phyloP scores from a whole-genome alignment of 2,113 vertebrate genomes.

The Callopanchax toddi region DNA sequence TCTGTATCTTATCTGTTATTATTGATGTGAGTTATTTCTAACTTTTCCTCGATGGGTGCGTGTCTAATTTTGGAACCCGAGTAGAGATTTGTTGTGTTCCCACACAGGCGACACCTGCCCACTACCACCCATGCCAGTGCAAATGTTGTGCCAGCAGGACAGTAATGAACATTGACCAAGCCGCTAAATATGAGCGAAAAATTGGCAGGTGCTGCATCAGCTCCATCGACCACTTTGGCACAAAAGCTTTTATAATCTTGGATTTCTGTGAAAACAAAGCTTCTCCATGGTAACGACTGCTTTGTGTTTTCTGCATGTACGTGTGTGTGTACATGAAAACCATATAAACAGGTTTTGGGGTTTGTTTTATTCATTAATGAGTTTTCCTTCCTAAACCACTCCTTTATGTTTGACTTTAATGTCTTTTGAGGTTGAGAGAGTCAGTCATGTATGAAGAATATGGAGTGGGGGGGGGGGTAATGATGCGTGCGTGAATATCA shows the following conservation, averaged over 20 bases:
- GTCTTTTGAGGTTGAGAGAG: constrained; percentile 4
- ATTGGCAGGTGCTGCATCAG: constrained; percentile 39
- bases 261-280: constrained; percentile 13
- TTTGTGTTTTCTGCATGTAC: not conserved
- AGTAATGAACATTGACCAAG: constrained; percentile 48
- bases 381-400: not conserved
- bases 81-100: constrained; percentile 20
- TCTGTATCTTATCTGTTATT: not conserved
- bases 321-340: not conserved
- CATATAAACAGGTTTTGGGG: not conserved
- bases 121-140: constrained; percentile 34
- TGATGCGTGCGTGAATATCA: constrained; percentile 19
- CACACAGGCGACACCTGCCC: constrained; percentile 35
- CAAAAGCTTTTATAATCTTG: constrained; percentile 22
- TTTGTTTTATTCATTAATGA: constrained; percentile 6
- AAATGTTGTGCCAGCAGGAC: constrained; percentile 44
- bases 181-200: constrained; percentile 28
- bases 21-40: not conserved
- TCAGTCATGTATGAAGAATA: constrained; percentile 21
- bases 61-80: constrained; percentile 5
- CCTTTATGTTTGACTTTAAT: constrained; percentile 5
- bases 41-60: constrained; percentile 1
- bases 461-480: constrained; percentile 14
- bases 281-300: not conserved
- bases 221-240: constrained; percentile 18